These are phyloP conservation scores for Brachionus paranguensis DNA, from an alignment of 1,140 invertebrate species.

Conservation along the genomic window DNA sequence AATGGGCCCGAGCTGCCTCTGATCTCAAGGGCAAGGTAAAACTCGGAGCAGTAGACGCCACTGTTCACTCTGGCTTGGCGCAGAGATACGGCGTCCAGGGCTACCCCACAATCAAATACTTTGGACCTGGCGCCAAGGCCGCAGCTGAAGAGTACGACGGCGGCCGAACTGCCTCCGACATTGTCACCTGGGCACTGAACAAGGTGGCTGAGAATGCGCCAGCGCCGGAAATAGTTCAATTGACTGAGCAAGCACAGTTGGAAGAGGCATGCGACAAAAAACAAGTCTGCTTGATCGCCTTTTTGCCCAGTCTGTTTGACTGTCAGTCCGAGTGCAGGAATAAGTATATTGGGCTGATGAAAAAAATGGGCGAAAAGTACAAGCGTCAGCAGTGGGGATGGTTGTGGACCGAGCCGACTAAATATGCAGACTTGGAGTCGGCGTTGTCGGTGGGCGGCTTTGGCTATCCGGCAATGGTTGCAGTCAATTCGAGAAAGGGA, in stretches of 20 bases:
- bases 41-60: conserved; percentile 91
- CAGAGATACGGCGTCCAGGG: conserved; percentile 68
- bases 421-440: conserved; percentile 76
- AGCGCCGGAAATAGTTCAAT: conserved; percentile 74
- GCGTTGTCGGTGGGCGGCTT: conserved; percentile 81
- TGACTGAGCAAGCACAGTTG: conserved; percentile 61
- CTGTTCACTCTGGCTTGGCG: conserved; percentile 73
- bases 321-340: conserved; percentile 91
- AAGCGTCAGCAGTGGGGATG: conserved; percentile 96
- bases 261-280: conserved; percentile 72
- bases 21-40: conserved; percentile 90
- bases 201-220: conserved; percentile 78
- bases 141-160: conserved; percentile 71
- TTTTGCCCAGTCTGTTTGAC: conserved; percentile 92
- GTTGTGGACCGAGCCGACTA: conserved; percentile 85
- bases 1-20: conserved; percentile 86
- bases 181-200: conserved; percentile 80
- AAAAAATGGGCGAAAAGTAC: conserved; percentile 76
- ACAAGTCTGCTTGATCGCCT: conserved; percentile 83
- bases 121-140: conserved; percentile 68
- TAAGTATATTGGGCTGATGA: conserved; percentile 71
- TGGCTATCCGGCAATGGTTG: conserved; percentile 78
- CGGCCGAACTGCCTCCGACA: conserved; percentile 79
- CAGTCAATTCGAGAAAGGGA: conserved; percentile 91
- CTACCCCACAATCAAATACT: conserved; percentile 95